Base-by-base conservation (phyloP, 2,888 invertebrate species). In the Caenorhabditis doughertyi region DNA sequence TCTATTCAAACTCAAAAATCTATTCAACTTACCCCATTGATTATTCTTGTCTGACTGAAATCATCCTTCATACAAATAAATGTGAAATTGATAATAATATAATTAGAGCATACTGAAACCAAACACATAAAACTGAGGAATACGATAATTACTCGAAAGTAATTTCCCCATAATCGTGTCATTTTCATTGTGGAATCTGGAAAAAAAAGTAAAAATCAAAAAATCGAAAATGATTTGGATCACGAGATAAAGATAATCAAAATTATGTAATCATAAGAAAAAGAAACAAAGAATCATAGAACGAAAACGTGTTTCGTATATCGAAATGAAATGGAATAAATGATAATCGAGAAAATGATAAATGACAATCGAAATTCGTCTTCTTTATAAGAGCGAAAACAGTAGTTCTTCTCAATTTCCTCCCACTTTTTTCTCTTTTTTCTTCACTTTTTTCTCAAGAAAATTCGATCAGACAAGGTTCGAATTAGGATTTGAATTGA, bases 21-120 rank as follows among this genome's bases (percentile, higher is more conserved):
- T 7, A 35, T 7, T 35, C 35, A 29, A 79, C 49, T 70, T 29
- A 81, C 81, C 70, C 81, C 81, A 62, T 81, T 81, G 4, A 25
- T 13, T 0, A 77, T 81, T 4, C 51, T n/a, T 8, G 71, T 60
- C 3, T 56, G 70, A 21, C 53, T 53, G n/a, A 70, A 44, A 60
- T 87, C 86, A 53, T 83, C 73, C 32, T 81, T 81, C 88, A 88
- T 88, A 73, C 88, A 88, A 49, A 88, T 88, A 49, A 88, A 86
- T 18, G 88, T 87, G 71, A 88, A 87, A 53, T 88, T 88, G 56
- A 88, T 86, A 29, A 88, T 87, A 42, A 86, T 84, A 65, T 87
- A 87, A 65, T 87, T 87, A 39, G 83, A 85, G 42, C 85, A 85
- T n/a, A 87, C 84, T n/a, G 86, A 83, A 0, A 86, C 84, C 5